Evolutionary conservation across 2,113 vertebrate genomes (phyloP).

Genomic region (Macheiramphus alcinus): DNA sequence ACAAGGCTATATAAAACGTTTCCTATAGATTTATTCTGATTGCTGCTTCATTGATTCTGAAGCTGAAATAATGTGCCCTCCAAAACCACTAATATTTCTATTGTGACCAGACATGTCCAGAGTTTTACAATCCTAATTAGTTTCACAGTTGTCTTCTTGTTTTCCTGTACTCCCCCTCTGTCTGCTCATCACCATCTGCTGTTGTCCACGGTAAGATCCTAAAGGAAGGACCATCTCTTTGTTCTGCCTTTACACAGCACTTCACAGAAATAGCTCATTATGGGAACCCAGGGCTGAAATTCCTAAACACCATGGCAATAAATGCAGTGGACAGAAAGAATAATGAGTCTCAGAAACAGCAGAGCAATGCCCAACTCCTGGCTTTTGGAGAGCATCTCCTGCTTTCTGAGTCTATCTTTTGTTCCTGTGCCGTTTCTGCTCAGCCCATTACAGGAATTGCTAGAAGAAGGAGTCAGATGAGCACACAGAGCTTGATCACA

Average conservation of each 20-base stretch:
- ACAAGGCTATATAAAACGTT: neutral
- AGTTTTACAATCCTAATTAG: slow-evolving; percentile 66
- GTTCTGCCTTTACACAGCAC: slow-evolving; percentile 50
- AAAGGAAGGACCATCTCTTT: slow-evolving; percentile 61
- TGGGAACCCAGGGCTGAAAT: slow-evolving; percentile 46
- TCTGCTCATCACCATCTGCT: slow-evolving; percentile 64
- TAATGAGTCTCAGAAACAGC: slow-evolving; percentile 13
- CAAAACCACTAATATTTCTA: slow-evolving; percentile 54
- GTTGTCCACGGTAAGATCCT: slow-evolving; percentile 31
- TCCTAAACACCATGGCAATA: slow-evolving; percentile 52
- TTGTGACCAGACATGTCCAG: slow-evolving; percentile 56
- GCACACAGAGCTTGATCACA: neutral
- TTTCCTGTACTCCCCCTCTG: slow-evolving; percentile 61
- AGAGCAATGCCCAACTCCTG: neutral
- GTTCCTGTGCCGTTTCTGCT: neutral
- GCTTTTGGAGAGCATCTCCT: neutral
- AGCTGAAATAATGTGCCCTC: slow-evolving; percentile 27
- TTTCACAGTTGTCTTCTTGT: slow-evolving; percentile 67
- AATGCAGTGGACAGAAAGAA: slow-evolving; percentile 39
- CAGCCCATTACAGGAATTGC: neutral
- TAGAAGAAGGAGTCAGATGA: neutral
- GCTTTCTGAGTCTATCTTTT: neutral
- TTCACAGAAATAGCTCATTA: slow-evolving; percentile 63
- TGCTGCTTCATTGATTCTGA: neutral
- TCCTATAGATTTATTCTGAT: neutral